Base-by-base conservation (phyloP, 2,113 vertebrate species). In the Notarius quadriscutis region DNA sequence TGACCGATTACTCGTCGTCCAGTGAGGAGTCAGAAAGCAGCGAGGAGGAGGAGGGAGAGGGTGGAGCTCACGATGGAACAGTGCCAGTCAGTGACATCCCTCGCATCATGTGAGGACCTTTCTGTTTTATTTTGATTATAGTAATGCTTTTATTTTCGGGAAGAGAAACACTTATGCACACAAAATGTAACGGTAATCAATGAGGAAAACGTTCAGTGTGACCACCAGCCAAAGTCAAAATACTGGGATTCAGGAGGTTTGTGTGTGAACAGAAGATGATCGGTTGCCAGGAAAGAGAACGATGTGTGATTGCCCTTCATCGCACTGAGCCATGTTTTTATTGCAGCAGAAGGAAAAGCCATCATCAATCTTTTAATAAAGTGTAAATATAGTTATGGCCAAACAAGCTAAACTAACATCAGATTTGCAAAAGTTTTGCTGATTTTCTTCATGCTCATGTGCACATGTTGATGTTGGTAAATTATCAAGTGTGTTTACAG, bases 71-170 rank as follows among this genome's bases (percentile, higher is more conserved):
- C 0, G 98, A 99, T 1, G 98, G 98, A 8, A 97, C 97, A 0
- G 98, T 99, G 91, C 96, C 97, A 0, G 98, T 99, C 94, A 99
- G 97, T n/a, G 98, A 99, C 93, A 98, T 99, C 83, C 98, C 98
- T 0, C 96, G 98, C 71, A 98, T 99, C 81, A 99, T 99, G 98
- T 99, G 95, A 98, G 98, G 9, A 81, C 84, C 2, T 86, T 75
- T 41, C 9, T 53, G n/a, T 22, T 71, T 60, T 20, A 57, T 74
- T 50, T 30, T 72, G 25, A 27, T 22, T 58, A 41, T 41, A 5
- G 14, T 65, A 7, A n/a, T n/a, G 22, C 7, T 65, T n/a, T 65
- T 41, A 41, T 41, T 41, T 41, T 41, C 41, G 4, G 41, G 41
- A 41, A 41, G 4, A 4, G 41, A 41, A 41, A 41, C 41, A 41